Percentiles rank a stretch among this genome's conserved stretches.
Evolutionary conservation across 1,140 invertebrate genomes (phyloP).

Genomic region (Calephelis nemesis): DNA sequence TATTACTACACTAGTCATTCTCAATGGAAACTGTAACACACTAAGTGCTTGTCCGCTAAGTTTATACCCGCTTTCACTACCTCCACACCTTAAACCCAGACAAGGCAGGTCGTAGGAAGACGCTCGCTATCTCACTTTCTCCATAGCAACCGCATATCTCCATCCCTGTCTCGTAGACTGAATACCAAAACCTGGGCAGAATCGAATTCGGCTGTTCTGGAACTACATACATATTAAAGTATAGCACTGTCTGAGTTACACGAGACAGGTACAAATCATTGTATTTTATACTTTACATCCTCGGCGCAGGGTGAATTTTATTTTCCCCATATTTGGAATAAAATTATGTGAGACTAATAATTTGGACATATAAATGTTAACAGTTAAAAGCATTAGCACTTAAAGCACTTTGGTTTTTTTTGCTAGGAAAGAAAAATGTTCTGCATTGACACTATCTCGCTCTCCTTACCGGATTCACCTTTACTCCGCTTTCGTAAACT

Average conservation of each 20-base stretch:
- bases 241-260: neutral
- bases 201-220: constrained; percentile 36
- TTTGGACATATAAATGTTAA: no score
- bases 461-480: no score
- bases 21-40: neutral
- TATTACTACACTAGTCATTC: no score
- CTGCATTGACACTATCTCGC: no score
- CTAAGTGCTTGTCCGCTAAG: constrained; percentile 10
- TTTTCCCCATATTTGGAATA: no score
- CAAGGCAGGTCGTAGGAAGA: constrained; percentile 39
- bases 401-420: no score
- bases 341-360: no score
- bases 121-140: constrained; percentile 30
- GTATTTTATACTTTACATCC: neutral
- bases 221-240: constrained; percentile 18
- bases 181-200: constrained; percentile 40
- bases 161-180: constrained; percentile 31
- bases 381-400: no score
- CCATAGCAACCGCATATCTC: constrained; percentile 13
- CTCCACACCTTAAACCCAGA: constrained; percentile 36
- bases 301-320: no score
- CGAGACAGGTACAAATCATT: neutral
- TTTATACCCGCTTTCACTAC: constrained; percentile 30
- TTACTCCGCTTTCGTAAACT: no score
- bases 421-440: no score